These are phyloP conservation scores for Malacoctenus gilli DNA, from an alignment of 2,797 vertebrate genomes.

Conservation along the genomic window DNA sequence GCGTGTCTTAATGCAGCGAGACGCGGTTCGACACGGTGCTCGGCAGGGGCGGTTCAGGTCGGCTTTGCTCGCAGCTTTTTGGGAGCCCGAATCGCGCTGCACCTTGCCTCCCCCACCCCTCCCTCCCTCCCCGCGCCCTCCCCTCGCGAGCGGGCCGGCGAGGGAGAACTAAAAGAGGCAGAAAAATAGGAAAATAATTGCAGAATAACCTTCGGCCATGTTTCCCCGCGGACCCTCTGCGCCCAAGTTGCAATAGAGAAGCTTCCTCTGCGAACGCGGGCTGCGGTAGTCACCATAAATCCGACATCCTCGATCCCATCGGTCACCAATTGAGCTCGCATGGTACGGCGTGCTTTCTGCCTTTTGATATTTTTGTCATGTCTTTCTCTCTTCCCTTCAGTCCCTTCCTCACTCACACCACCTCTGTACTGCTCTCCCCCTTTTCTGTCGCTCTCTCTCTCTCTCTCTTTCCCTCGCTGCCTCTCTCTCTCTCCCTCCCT, in stretches of 20 bases:
- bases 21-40: constrained; percentile 81
- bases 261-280: constrained; percentile 90
- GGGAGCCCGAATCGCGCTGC: constrained; percentile 81
- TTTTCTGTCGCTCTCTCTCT: constrained; percentile 30
- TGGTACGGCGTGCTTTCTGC: constrained; percentile 95
- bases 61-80: constrained; percentile 54
- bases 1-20: constrained; percentile 76
- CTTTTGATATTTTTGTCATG: constrained; percentile 88
- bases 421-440: constrained; percentile 70
- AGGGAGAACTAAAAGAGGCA: constrained; percentile 42
- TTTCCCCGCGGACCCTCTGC: constrained; percentile 95
- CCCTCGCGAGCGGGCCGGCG: constrained; percentile 11
- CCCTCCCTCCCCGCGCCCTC: neutral
- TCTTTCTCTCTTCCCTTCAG: constrained; percentile 77
- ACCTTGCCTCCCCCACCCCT: constrained; percentile 47
- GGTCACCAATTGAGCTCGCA: constrained; percentile 93
- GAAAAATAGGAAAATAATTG: constrained; percentile 76
- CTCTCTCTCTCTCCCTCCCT: constrained; percentile 42
- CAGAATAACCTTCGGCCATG: constrained; percentile 99
- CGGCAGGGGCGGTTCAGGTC: constrained; percentile 78
- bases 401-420: constrained; percentile 76
- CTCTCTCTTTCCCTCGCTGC: constrained; percentile 64
- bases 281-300: constrained; percentile 90
- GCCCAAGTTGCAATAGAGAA: constrained; percentile 93
- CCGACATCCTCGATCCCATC: constrained; percentile 94